Base-by-base conservation (phyloP, 2,888 invertebrate species). In the Micropterix aruncella region DNA sequence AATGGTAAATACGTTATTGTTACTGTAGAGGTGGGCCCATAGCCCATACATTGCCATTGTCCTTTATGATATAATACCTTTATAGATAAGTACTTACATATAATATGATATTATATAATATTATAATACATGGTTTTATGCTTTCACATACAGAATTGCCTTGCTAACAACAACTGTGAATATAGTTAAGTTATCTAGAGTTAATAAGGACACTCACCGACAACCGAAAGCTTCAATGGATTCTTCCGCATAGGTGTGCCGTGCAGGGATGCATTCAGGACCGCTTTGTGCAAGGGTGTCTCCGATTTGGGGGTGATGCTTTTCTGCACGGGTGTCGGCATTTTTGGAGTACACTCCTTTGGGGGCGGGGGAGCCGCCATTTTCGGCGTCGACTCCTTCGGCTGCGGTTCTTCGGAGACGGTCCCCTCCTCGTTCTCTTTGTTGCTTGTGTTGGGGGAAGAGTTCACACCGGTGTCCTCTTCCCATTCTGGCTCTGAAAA, bases 301-400 rank as follows among this genome's bases (percentile, higher is more conserved):
- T 4, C 14, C 19, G 5, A 19, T 41, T 19, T 41, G 19, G 19
- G 19, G 5, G 12, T 16, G 4, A n/a, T 9, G 5, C 19, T 7
- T 15, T n/a, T 41, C 19, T 41, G 18, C 42, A n/a, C 18, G 14
- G 39, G 19, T 17, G 43, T 19, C 46, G 45, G 16, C 44, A 45
- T 40, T 41, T 40, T 41, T 18, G 19, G 14, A 3, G 19, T 16
- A 3, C 19, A 3, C 16, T 48, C 7, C 27, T 5, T 12, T 27
- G 5, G 5, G 27, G 5, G 27, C 7, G 27, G 7, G 7, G 27
- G 27, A 27, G 27, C 12, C n/a, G 12, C 14, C 19, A 12, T 41
- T 41, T 19, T 41, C 19, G 19, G 19, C n/a, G 12, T 16, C 14
- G 16, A 9, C n/a, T 41, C n/a, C 27, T n/a, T 41, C 19, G 18